Evolutionary conservation across 1,140 invertebrate species (phyloP), one percentile per base, ranked within the genome.

Genomic region (Littorina saxatilis): DNA sequence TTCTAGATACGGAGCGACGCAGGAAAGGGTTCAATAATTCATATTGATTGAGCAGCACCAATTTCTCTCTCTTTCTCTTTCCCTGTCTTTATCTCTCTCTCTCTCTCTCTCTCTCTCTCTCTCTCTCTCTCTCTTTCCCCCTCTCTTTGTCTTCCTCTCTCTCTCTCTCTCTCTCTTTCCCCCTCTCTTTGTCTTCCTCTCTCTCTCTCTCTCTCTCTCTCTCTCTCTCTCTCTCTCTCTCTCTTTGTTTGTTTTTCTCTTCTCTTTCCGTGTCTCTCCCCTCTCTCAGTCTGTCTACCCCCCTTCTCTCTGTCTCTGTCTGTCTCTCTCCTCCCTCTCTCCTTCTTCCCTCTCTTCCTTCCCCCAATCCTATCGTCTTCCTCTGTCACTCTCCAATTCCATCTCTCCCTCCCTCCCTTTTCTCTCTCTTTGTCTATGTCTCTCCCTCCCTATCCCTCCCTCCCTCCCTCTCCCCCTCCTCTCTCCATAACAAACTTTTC

Each of bases 161-260:
- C n/a, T n/a, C n/a, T n/a, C n/a, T n/a, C n/a, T n/a, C n/a, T n/a
- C n/a, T n/a, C n/a, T n/a, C n/a, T n/a, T n/a, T n/a, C n/a, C n/a
- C n/a, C n/a, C n/a, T n/a, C n/a, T n/a, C n/a, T n/a, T n/a, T n/a
- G n/a, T n/a, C n/a, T n/a, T n/a, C n/a, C n/a, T n/a, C n/a, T n/a
- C n/a, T n/a, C n/a, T n/a, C n/a, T n/a, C n/a, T n/a, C n/a, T n/a
- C 78, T 73, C 32, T 50, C 39, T 50, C 79, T 81, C 39, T 23
- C 11, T n/a, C 17, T 35, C 35, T 27, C 58, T 79, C 63, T 79
- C 37, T 70, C 29, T 39, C 58, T 37, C 78, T 32, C 27, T 63
- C 39, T 7, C n/a, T n/a, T n/a, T n/a, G n/a, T n/a, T n/a, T n/a
- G n/a, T n/a, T n/a, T n/a, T n/a, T n/a, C n/a, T n/a, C n/a, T n/a